phyloP scores from a whole-genome alignment of 2,113 vertebrate species.

The Aramus guarauna region DNA sequence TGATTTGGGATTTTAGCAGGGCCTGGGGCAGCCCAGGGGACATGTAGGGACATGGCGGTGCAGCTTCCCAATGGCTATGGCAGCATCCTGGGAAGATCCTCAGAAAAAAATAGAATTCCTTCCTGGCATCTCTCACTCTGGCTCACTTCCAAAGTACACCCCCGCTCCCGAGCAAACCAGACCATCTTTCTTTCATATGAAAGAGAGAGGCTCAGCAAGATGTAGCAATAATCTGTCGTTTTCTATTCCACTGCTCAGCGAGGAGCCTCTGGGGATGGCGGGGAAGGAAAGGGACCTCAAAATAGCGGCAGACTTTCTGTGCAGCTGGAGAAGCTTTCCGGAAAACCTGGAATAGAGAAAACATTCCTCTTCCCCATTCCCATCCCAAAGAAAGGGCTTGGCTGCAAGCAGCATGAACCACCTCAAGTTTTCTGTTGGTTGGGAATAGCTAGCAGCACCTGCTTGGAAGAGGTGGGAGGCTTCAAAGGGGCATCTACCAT shows the following conservation, averaged over 20 bases:
- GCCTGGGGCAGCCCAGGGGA: neutral
- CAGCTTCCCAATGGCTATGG: neutral
- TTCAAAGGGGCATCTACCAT: neutral
- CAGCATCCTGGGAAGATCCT: neutral
- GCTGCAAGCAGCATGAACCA: neutral
- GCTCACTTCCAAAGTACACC: neutral
- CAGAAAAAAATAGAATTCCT: neutral
- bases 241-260: constrained; percentile 19
- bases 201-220: constrained; percentile 7
- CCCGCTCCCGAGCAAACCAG: neutral
- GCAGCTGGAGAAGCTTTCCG: neutral
- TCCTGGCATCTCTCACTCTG: neutral
- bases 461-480: neutral
- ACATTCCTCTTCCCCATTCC: neutral
- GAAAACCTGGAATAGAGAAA: neutral
- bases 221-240: constrained; percentile 28
- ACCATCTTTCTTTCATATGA: neutral
- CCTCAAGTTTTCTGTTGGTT: rapidly evolving
- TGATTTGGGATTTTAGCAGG: neutral
- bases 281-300: constrained; percentile 21
- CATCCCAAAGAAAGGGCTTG: neutral
- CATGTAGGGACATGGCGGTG: rapidly evolving
- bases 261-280: constrained; percentile 37
- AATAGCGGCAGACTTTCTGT: constrained; percentile 1
- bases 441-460: neutral